These are phyloP conservation scores for Hoplias malabaricus DNA, from an alignment of 2,113 vertebrate genomes.

Conservation along the genomic window DNA sequence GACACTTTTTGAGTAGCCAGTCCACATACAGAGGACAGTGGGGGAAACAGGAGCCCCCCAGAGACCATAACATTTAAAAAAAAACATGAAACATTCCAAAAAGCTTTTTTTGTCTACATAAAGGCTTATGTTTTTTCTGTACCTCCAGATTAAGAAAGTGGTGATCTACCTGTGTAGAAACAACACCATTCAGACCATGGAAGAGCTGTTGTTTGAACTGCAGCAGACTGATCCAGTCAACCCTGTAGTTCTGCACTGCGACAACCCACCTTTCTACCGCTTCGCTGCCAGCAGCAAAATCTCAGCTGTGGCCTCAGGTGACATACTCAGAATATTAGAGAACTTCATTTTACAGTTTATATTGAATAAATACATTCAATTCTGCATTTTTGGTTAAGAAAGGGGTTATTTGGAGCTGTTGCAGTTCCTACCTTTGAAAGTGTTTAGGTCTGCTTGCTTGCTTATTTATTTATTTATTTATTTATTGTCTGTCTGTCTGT, in stretches of 20 bases:
- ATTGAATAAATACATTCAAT: too few species aligned
- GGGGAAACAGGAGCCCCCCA: too few species aligned
- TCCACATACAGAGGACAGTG: too few species aligned
- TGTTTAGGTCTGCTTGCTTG: too few species aligned
- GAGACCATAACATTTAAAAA: too few species aligned
- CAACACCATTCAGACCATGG: conserved; percentile 98
- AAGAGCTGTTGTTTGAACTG: conserved; percentile 95
- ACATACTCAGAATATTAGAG: not conserved
- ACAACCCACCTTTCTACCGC: conserved; percentile 96
- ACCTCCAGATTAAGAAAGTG: conserved; percentile 93
- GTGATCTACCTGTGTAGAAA: conserved; percentile 95
- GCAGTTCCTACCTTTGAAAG: too few species aligned
- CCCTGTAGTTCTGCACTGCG: conserved; percentile 93
- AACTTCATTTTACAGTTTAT: not conserved
- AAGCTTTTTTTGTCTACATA: too few species aligned
- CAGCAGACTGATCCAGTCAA: conserved; percentile 98
- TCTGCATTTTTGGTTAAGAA: too few species aligned
- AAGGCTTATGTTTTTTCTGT: not conserved
- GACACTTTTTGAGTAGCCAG: too few species aligned
- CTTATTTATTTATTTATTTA: not conserved
- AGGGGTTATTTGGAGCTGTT: too few species aligned
- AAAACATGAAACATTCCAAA: too few species aligned
- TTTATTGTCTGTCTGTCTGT: not conserved
- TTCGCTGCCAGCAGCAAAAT: conserved; percentile 93
- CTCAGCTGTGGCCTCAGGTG: conserved; percentile 90